Conservation (phyloP, 2,888 invertebrate genomes). For the Embidobia sp. region DNA sequence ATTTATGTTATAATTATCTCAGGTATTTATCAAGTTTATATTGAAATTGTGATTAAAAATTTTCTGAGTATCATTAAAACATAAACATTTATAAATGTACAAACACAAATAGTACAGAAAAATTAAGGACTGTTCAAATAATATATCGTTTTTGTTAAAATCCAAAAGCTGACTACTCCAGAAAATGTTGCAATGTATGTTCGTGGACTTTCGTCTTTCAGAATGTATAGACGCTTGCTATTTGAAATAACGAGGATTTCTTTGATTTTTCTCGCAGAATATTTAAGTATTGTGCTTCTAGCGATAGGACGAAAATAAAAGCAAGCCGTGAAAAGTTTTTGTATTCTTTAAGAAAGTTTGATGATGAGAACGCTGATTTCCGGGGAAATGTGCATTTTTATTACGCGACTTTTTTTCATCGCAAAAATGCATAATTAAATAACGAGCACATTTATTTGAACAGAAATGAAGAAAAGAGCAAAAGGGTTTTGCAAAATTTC, state of each 20-base stretch:
- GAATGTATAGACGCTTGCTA: slow-evolving; percentile 5
- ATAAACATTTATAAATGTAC: no score
- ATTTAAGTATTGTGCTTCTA: slow-evolving; percentile 44
- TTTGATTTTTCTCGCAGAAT: slow-evolving; percentile 46
- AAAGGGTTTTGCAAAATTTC: no score
- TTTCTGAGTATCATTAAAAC: no score
- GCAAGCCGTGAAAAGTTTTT: slow-evolving; percentile 39
- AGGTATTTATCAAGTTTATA: no score
- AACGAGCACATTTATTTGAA: no score
- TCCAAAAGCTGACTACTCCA: no score
- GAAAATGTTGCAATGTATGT: neutral
- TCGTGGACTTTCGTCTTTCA: neutral
- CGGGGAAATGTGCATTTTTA: slow-evolving; percentile 4
- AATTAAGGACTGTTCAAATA: no score
- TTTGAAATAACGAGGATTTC: slow-evolving; percentile 41
- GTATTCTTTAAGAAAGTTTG: slow-evolving; percentile 41
- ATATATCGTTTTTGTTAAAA: no score
- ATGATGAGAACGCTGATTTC: slow-evolving; percentile 30
- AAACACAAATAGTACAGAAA: no score
- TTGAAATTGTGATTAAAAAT: no score
- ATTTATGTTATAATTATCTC: no score
- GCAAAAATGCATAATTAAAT: neutral
- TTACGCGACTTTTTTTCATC: neutral
- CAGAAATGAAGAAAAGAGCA: no score
- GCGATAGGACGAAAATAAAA: slow-evolving; percentile 29